phyloP scores from a whole-genome alignment of 2,797 vertebrate genomes.

The Simalia tracyae region DNA sequence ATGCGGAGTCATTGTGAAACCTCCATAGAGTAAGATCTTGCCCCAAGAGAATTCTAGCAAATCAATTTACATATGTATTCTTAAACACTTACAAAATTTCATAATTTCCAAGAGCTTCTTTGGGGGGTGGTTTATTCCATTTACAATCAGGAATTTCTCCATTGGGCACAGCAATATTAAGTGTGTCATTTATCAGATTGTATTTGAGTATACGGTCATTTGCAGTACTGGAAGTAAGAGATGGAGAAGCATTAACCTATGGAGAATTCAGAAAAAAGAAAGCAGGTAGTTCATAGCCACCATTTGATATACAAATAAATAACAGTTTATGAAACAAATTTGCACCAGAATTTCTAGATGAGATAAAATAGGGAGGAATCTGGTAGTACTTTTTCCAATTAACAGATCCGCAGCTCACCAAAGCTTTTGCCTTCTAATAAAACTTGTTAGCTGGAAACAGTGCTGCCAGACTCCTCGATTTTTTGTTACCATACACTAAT shows the following conservation, averaged over 20 bases:
- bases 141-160: slow-evolving; percentile 93
- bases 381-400: not conserved
- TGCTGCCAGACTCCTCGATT: not conserved
- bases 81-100: slow-evolving; percentile 89
- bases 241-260: slow-evolving; percentile 97
- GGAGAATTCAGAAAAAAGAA: not conserved
- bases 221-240: slow-evolving; percentile 95
- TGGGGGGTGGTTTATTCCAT: slow-evolving; percentile 91
- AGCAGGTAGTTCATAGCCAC: not conserved
- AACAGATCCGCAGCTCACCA: not conserved
- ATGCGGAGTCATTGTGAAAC: not conserved
- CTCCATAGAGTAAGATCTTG: not conserved
- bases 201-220: slow-evolving; percentile 98
- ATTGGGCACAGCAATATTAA: slow-evolving; percentile 94
- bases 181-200: slow-evolving; percentile 96
- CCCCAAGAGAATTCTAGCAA: not conserved
- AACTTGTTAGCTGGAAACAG: not conserved
- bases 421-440: not conserved
- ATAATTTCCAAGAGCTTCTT: slow-evolving; percentile 92
- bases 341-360: not conserved
- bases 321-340: not conserved
- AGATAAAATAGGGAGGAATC: not conserved
- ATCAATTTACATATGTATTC: not conserved
- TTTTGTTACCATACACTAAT: not conserved
- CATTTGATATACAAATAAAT: slow-evolving; percentile 1